Evolutionary conservation across 2,888 invertebrate species (phyloP).

Genomic region (Drosophila anomalata): DNA sequence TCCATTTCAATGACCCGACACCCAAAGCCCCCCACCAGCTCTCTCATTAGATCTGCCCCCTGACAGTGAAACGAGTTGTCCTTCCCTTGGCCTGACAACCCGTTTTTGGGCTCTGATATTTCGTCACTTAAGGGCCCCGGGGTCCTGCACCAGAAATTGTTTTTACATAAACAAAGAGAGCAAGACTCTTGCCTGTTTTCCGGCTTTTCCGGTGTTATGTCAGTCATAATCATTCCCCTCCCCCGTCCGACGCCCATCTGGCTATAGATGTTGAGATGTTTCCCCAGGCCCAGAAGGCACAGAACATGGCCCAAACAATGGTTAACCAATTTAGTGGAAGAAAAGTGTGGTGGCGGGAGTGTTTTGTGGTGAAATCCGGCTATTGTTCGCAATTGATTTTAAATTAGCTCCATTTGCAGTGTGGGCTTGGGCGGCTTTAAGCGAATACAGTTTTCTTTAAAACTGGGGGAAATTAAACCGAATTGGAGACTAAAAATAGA

Average conservation of each 20-base stretch:
- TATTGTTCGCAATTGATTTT: conserved; percentile 60
- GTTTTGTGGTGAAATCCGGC: conserved; percentile 40
- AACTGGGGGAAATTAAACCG: not conserved
- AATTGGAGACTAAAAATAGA: no score
- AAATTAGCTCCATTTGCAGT: conserved; percentile 57
- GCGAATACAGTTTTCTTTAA: conserved; percentile 2
- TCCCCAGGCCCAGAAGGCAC: conserved; percentile 23
- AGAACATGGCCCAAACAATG: conserved; percentile 42
- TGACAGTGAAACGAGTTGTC: conserved; percentile 32
- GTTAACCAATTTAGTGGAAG: conserved; percentile 54
- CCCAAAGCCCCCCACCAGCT: conserved; percentile 26
- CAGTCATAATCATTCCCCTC: conserved; percentile 40
- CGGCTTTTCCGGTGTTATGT: conserved; percentile 42
- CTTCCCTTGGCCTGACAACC: conserved; percentile 41
- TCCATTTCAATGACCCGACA: conserved; percentile 65
- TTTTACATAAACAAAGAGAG: conserved; percentile 63
- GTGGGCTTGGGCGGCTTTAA: not conserved
- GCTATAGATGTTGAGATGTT: conserved; percentile 26
- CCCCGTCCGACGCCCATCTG: not conserved
- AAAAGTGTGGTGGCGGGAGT: conserved; percentile 46
- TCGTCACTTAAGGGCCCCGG: conserved; percentile 57
- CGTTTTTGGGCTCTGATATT: conserved; percentile 51
- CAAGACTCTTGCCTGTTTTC: conserved; percentile 10
- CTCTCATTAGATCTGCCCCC: conserved; percentile 37
- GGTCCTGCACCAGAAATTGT: conserved; percentile 53